These are phyloP conservation scores for Meda fulgida DNA, from an alignment of 2,797 vertebrate genomes.

Conservation along the genomic window DNA sequence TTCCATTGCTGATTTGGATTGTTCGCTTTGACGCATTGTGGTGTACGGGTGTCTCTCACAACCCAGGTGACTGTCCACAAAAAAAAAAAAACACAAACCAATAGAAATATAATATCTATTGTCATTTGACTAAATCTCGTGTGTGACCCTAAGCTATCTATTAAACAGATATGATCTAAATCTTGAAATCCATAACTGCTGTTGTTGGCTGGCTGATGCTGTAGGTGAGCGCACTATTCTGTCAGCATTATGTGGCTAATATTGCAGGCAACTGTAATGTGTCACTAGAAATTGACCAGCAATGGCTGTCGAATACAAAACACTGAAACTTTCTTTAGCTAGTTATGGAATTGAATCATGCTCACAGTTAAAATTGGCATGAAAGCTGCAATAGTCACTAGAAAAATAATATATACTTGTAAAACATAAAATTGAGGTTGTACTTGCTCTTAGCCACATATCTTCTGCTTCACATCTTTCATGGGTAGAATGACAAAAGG, in stretches of 20 bases:
- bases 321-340: neutral
- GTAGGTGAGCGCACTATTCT: neutral
- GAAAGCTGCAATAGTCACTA: neutral
- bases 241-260: neutral
- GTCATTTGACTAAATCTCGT: neutral
- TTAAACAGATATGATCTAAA: conserved; percentile 9
- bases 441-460: neutral
- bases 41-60: neutral
- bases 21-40: neutral
- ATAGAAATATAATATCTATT: neutral
- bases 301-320: neutral
- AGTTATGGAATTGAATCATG: neutral
- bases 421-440: neutral
- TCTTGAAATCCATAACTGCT: neutral
- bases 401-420: neutral
- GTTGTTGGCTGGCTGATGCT: neutral
- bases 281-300: neutral
- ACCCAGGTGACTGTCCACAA: neutral
- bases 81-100: neutral
- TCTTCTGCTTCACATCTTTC: neutral
- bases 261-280: neutral
- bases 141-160: neutral
- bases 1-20: too few relatives aligned
- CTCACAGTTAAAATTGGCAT: neutral
- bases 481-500: neutral